Evolutionary conservation across 1,140 invertebrate genomes (phyloP).

Genomic region (Holotrichia oblita): DNA sequence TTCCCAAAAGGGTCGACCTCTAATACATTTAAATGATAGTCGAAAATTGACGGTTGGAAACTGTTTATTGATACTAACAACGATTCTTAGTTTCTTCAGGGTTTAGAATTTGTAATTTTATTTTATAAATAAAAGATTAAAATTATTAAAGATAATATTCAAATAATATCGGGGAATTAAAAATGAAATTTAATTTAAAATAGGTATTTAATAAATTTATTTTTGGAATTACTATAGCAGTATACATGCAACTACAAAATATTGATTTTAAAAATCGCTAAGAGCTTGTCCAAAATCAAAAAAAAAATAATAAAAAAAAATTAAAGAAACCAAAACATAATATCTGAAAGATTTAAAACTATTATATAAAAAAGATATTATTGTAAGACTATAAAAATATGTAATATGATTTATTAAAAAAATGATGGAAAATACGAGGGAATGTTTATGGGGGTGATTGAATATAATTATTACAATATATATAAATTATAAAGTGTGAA

Average conservation of each 20-base stretch:
- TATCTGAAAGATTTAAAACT: neutral
- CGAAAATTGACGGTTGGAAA: no score
- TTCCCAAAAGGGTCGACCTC: slow-evolving; percentile 51
- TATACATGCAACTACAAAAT: neutral
- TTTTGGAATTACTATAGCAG: neutral
- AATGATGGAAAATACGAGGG: neutral
- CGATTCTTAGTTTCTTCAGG: neutral
- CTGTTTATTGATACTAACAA: neutral
- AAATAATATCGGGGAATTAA: neutral
- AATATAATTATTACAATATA: slow-evolving; percentile 1
- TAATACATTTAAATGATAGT: slow-evolving; percentile 4
- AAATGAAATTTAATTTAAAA: neutral
- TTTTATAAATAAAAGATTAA: no score
- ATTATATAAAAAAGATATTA: neutral
- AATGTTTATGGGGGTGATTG: neutral
- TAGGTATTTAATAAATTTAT: neutral
- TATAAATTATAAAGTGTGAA: neutral
- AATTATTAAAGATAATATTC: no score
- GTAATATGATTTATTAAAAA: neutral
- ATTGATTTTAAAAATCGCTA: neutral
- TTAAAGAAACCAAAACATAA: neutral
- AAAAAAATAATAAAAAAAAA: slow-evolving; percentile 19
- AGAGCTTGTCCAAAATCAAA: slow-evolving; percentile 20
- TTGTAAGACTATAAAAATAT: neutral
- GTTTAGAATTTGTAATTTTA: no score